These are phyloP conservation scores for Zaprionus lineosus DNA, from an alignment of 2,888 invertebrate genomes.

Conservation along the genomic window DNA sequence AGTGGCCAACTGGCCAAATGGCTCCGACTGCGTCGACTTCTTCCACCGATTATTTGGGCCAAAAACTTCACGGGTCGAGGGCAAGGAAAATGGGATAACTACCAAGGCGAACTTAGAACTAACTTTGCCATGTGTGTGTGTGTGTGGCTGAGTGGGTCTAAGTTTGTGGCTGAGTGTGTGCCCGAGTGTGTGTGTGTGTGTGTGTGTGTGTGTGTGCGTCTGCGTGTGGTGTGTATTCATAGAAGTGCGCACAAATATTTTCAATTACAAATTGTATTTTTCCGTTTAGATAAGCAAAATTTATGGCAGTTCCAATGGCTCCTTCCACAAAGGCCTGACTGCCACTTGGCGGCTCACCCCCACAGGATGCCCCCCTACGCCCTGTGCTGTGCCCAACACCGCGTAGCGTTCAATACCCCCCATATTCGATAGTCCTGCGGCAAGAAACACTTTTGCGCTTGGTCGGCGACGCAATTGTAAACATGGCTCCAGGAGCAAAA, in stretches of 20 bases:
- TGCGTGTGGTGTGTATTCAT: conserved; percentile 21
- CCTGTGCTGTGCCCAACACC: background rate
- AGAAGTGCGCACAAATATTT: conserved; percentile 65
- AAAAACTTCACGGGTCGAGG: conserved; percentile 24
- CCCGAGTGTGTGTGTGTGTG: conserved; percentile 24
- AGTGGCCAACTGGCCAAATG: conserved; percentile 9
- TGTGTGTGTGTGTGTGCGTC: background rate
- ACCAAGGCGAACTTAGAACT: conserved; percentile 42
- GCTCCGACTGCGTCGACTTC: background rate
- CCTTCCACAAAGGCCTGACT: conserved; percentile 17
- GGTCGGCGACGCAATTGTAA: conserved; percentile 72
- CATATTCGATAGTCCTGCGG: conserved; percentile 59
- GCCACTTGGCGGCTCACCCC: conserved; percentile 21
- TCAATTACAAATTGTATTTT: conserved; percentile 78
- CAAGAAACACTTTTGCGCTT: conserved; percentile 75
- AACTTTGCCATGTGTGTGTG: conserved; percentile 26
- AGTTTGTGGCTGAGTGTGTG: conserved; percentile 3
- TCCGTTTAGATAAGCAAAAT: conserved; percentile 76
- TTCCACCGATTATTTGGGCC: conserved; percentile 6
- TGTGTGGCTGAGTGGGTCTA: conserved; percentile 1
- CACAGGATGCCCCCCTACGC: background rate
- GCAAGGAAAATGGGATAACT: conserved; percentile 16
- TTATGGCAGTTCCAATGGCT: conserved; percentile 64
- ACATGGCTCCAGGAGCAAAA: conserved; percentile 47
- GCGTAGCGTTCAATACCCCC: background rate